Evolutionary conservation across 2,113 vertebrate species (phyloP).

Genomic region (Neodontobutis hainanensis): DNA sequence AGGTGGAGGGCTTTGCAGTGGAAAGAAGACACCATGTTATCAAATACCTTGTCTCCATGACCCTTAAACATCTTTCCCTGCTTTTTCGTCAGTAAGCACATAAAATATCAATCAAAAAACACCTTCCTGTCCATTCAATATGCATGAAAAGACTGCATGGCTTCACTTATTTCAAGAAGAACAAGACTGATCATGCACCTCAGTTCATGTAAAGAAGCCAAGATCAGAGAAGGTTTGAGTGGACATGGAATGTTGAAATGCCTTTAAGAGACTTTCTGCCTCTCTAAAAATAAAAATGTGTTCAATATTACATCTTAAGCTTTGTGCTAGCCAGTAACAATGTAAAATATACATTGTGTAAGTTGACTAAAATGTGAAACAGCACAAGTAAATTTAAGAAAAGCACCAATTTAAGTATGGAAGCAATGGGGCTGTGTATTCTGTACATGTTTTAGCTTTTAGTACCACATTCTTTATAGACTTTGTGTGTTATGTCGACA

Average conservation of each 20-base stretch:
- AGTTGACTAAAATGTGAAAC: constrained; percentile 35
- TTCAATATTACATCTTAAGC: constrained; percentile 30
- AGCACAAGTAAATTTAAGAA: constrained; percentile 54
- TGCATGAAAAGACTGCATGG: constrained; percentile 73
- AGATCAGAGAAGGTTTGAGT: constrained; percentile 25
- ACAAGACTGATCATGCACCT: constrained; percentile 13
- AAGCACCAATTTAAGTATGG: constrained; percentile 49
- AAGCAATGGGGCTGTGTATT: constrained; percentile 38
- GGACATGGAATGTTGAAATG: constrained; percentile 42
- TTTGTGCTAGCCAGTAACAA: constrained; percentile 45
- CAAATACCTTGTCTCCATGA: constrained; percentile 2
- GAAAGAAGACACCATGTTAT: constrained; percentile 23
- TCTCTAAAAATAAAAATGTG: constrained; percentile 41
- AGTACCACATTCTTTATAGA: constrained; percentile 48
- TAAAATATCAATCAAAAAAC: constrained; percentile 49
- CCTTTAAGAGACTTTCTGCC: constrained; percentile 36
- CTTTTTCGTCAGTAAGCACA: constrained; percentile 50
- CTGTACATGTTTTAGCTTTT: constrained; percentile 54
- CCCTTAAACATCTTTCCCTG: constrained; percentile 5
- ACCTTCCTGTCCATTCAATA: constrained; percentile 28
- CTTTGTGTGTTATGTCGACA: constrained; percentile 43
- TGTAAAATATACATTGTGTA: constrained; percentile 10
- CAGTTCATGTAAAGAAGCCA: constrained; percentile 37
- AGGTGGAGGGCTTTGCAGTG: constrained; percentile 30
- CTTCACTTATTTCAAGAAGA: constrained; percentile 35